Conservation (phyloP, 2,888 invertebrate genomes). For the Papilio demoleus region DNA sequence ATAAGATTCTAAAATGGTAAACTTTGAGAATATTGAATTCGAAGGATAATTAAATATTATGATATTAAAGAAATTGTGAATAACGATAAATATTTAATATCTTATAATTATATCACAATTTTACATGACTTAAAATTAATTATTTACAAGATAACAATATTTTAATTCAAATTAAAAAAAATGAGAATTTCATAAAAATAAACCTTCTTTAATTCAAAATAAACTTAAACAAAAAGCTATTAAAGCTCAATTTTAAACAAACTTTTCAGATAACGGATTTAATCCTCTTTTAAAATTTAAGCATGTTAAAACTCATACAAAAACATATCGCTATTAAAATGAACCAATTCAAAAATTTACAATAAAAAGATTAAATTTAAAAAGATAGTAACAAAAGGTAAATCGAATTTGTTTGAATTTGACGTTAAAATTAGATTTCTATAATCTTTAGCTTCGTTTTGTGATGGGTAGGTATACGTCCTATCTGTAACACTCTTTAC, state of each 20-base stretch:
- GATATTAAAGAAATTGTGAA: slow-evolving; percentile 2
- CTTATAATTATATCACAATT: slow-evolving; percentile 68
- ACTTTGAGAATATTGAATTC: slow-evolving; percentile 4
- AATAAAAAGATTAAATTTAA: slow-evolving; percentile 16
- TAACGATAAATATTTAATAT: slow-evolving; percentile 22
- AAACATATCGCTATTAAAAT: slow-evolving; percentile 1
- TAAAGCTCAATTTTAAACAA: slow-evolving; percentile 9
- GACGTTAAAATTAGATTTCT: slow-evolving; percentile 72
- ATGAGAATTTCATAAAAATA: neutral
- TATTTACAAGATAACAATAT: slow-evolving; percentile 38
- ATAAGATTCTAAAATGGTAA: neutral
- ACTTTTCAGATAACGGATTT: slow-evolving; percentile 9
- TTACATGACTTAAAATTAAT: slow-evolving; percentile 53
- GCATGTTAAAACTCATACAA: neutral
- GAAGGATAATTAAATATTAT: slow-evolving; percentile 9
- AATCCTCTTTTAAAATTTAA: neutral
- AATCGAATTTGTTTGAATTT: slow-evolving; percentile 47
- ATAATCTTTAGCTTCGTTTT: slow-evolving; percentile 82
- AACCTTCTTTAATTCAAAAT: neutral
- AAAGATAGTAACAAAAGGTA: neutral
- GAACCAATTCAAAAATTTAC: neutral
- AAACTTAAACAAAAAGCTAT: neutral
- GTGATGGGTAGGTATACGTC: slow-evolving; percentile 82
- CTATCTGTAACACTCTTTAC: slow-evolving; percentile 85
- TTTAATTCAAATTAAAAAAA: neutral